phyloP scores from a whole-genome alignment of 1,140 invertebrate genomes.

The Lepidurus apus region DNA sequence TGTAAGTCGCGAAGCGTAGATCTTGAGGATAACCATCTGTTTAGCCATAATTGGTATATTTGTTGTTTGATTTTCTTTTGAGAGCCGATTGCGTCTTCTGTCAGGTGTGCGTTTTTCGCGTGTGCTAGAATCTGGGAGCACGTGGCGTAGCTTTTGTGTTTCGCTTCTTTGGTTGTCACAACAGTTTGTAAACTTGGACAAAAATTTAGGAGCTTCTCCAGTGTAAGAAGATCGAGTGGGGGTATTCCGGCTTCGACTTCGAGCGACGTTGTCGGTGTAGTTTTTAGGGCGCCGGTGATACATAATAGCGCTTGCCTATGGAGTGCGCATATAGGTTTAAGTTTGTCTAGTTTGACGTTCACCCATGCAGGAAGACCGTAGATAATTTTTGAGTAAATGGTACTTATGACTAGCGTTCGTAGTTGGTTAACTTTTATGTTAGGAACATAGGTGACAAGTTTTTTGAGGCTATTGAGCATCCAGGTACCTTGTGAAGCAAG shows the following conservation, averaged over 20 bases:
- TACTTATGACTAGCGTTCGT: neutral
- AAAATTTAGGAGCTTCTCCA: neutral
- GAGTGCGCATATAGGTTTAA: neutral
- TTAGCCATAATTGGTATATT: no score
- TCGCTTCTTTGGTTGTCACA: neutral
- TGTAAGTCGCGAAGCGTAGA: neutral
- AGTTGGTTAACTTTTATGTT: neutral
- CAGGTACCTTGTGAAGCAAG: neutral
- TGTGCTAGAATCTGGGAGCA: neutral
- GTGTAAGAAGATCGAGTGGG: neutral
- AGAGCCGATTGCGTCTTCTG: neutral
- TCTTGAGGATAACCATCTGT: no score
- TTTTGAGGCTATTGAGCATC: neutral
- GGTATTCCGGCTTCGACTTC: constrained; percentile 4
- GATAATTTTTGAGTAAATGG: constrained; percentile 2
- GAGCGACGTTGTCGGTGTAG: neutral
- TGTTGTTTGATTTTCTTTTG: neutral
- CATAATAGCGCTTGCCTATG: neutral
- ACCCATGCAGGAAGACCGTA: neutral
- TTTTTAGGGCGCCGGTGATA: neutral
- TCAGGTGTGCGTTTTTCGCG: neutral
- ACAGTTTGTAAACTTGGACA: neutral
- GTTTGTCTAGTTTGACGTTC: neutral
- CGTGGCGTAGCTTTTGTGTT: neutral
- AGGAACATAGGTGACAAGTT: neutral